phyloP scores from a whole-genome alignment of 2,797 vertebrate species.

The Gadopsis marmoratus region DNA sequence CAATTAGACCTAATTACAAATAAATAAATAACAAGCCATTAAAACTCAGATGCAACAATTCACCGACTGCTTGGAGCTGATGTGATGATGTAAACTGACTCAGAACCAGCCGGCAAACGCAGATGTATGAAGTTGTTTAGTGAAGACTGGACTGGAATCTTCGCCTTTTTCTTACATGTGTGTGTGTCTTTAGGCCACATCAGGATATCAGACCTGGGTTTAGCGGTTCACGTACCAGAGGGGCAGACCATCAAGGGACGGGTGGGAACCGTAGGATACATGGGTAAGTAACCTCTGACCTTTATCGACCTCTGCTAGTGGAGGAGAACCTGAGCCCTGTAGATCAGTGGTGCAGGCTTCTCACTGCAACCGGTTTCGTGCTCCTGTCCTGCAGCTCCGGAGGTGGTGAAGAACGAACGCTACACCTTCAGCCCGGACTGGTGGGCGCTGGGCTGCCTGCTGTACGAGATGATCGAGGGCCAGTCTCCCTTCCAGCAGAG shows the following conservation, averaged over 20 bases:
- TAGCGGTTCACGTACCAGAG: constrained; percentile 94
- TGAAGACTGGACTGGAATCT: neutral
- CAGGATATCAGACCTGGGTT: constrained; percentile 96
- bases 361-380: no score
- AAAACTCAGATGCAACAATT: neutral
- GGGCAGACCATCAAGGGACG: constrained; percentile 96
- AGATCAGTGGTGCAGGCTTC: no score
- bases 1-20: neutral
- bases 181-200: constrained; percentile 90
- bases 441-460: constrained; percentile 97
- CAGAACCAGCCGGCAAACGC: neutral
- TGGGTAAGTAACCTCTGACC: constrained; percentile 86
- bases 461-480: constrained; percentile 99
- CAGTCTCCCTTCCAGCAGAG: constrained; percentile 99
- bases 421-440: constrained; percentile 98
- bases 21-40: neutral
- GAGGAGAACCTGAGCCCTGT: no score
- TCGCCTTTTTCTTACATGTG: no score
- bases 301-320: neutral
- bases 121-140: neutral
- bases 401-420: constrained; percentile 96
- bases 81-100: neutral
- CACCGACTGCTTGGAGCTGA: neutral
- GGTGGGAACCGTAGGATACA: constrained; percentile 98
- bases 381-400: constrained; percentile 86